Evolutionary conservation across 2,888 invertebrate genomes (phyloP), one percentile per base, ranked within the genome.

Genomic region (Hemistola chrysoprasaria): DNA sequence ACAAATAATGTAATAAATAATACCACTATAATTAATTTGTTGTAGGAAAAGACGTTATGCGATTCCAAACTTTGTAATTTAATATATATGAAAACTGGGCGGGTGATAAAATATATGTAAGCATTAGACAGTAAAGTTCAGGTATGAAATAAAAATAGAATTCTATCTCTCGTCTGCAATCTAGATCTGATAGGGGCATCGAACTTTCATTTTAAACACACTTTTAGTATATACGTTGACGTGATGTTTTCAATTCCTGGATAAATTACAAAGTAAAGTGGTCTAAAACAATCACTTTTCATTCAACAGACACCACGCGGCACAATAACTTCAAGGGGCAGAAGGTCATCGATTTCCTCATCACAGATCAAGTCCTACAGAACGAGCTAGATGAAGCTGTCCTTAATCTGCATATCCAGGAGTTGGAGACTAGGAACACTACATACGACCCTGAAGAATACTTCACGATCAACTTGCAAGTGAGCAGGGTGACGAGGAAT

Each of bases 281-380:
- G n/a, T 8, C 10, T 22, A 6, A 8, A 3, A 27, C 8, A 6
- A 30, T 8, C 4, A 16, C 11, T 32, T 26, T 35, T 26, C 8
- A 10, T 7, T 39, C 53, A 37, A 39, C 91, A 94, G 94, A 93
- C 77, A 91, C 91, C 33, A 90, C 91, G 68, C 82, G 93, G 53
- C 91, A 93, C 75, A 93, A 92, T 63, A 90, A 91, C 60, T 91
- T 92, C 80, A 91, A 92, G 57, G 92, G 91, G 37, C 87, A 92
- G 52, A 92, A 93, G 66, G 90, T 93, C 49, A 90, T 94, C 53
- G 92, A 92, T 81, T 95, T 95, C 82, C 91, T 91, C 53, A 93
- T 95, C 72, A 91, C 93, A 31, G 92, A 93, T 58, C 93, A 92
- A 68, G 90, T 93, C 35, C 89, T 92, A 8, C 92, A 93, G 65